Percentiles rank a stretch among this genome's conserved stretches.
Evolutionary conservation across 2,888 invertebrate genomes (phyloP).

Genomic region (Lasioglossum figueresi): DNA sequence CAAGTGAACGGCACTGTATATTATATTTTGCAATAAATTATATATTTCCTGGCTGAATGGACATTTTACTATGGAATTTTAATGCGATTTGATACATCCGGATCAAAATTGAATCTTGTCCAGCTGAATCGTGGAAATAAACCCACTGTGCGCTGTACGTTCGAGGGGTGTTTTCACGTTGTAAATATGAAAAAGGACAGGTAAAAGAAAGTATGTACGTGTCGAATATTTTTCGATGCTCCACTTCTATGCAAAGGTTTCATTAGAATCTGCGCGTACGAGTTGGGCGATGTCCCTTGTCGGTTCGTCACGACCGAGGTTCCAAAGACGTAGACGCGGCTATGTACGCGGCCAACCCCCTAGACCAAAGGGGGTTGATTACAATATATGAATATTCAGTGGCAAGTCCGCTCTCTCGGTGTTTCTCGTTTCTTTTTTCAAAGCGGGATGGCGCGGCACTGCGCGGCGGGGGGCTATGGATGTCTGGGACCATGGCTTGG

Average conservation of each 20-base stretch:
- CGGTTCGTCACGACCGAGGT: conserved; percentile 37
- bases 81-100: too few relatives aligned
- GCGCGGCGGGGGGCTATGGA: conserved; percentile 32
- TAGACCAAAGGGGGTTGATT: conserved; percentile 78
- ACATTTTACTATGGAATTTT: too few relatives aligned
- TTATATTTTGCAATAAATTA: too few relatives aligned
- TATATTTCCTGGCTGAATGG: too few relatives aligned
- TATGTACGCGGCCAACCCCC: conserved; percentile 50
- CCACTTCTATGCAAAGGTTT: neutral
- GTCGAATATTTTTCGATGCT: conserved; percentile 1
- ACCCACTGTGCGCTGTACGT: too few relatives aligned
- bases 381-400: conserved; percentile 83
- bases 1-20: too few relatives aligned
- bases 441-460: conserved; percentile 23
- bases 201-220: neutral
- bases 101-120: too few relatives aligned
- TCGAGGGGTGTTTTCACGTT: neutral
- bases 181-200: neutral
- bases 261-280: conserved; percentile 7
- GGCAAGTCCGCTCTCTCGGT: conserved; percentile 69
- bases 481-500: conserved; percentile 51
- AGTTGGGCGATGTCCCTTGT: neutral
- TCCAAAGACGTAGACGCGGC: conserved; percentile 41
- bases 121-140: too few relatives aligned
- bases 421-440: conserved; percentile 62